These are phyloP conservation scores for Siniperca knerii DNA, from an alignment of 2,113 vertebrate species.

Conservation along the genomic window DNA sequence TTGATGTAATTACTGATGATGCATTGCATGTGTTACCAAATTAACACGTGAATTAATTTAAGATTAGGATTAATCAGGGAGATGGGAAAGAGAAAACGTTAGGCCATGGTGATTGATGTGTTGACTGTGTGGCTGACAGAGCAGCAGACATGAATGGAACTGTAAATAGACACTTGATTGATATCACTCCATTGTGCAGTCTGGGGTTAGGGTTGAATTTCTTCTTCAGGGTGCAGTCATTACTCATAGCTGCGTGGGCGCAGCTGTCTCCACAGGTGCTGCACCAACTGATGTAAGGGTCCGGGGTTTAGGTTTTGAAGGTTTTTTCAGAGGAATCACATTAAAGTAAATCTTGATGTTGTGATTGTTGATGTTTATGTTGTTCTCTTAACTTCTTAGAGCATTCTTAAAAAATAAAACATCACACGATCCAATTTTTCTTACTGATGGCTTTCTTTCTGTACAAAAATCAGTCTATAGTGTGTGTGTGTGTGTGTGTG, in stretches of 20 bases:
- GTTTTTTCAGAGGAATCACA: slow-evolving; percentile 12
- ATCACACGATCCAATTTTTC: background rate
- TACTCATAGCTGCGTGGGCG: slow-evolving; percentile 49
- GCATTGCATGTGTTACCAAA: slow-evolving; percentile 3
- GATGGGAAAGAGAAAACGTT: slow-evolving; percentile 7
- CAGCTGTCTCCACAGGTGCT: slow-evolving; percentile 52
- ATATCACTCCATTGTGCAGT: slow-evolving; percentile 48
- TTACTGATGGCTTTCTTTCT: background rate
- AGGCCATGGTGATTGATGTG: slow-evolving; percentile 56
- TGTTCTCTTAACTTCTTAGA: background rate
- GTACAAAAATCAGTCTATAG: background rate
- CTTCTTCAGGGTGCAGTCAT: slow-evolving; percentile 58
- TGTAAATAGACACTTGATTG: slow-evolving; percentile 65
- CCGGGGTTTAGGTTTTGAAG: slow-evolving; percentile 12
- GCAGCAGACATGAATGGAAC: slow-evolving; percentile 40
- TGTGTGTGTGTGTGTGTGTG: too few relatives aligned
- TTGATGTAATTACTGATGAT: slow-evolving; percentile 10
- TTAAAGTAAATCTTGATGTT: slow-evolving; percentile 25
- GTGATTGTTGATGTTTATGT: slow-evolving; percentile 12
- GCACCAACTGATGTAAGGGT: slow-evolving; percentile 34
- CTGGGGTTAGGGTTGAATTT: slow-evolving; percentile 43
- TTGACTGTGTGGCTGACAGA: slow-evolving; percentile 46
- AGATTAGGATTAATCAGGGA: slow-evolving; percentile 33
- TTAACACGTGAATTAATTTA: slow-evolving; percentile 15
- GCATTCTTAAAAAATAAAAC: background rate